A percentile compares a stretch with the other conserved stretches of the same genome.
These are phyloP conservation scores for Maniola jurtina DNA, from an alignment of 1,140 invertebrate genomes.

Conservation along the genomic window DNA sequence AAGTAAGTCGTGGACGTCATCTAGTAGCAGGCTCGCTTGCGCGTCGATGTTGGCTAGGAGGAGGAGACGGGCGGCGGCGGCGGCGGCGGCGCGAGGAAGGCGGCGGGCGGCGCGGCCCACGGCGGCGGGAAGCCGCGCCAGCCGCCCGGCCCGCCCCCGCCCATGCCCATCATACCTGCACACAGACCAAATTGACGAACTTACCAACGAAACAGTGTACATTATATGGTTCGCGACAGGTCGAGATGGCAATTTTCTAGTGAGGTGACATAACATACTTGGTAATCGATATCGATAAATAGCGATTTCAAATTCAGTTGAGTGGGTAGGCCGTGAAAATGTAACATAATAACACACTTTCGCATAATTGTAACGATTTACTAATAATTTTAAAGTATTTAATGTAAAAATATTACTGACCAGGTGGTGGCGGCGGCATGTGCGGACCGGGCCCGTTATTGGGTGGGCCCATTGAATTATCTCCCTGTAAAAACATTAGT, in stretches of 20 bases:
- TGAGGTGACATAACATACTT: too few relatives aligned
- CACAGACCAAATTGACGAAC: neutral
- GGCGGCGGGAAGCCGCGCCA: conserved; percentile 64
- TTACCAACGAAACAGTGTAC: too few relatives aligned
- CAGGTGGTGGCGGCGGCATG: conserved; percentile 57
- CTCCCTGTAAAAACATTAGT: conserved; percentile 40
- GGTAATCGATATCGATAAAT: too few relatives aligned
- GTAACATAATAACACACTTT: too few relatives aligned
- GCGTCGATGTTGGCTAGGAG: conserved; percentile 22
- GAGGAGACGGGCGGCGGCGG: conserved; percentile 59
- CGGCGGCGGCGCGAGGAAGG: conserved; percentile 62
- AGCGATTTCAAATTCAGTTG: too few relatives aligned
- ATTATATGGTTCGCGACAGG: too few relatives aligned
- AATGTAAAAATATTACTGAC: conserved; percentile 24
- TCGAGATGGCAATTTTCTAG: too few relatives aligned
- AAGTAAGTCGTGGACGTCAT: too few relatives aligned
- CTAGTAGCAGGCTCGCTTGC: too few relatives aligned
- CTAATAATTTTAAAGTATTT: neutral
- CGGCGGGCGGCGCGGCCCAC: conserved; percentile 60
- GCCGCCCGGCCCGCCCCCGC: conserved; percentile 24
- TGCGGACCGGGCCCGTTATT: conserved; percentile 31
- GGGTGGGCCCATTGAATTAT: conserved; percentile 38
- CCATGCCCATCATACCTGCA: conserved; percentile 50
- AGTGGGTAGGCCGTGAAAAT: too few relatives aligned
- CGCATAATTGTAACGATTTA: too few relatives aligned